Evolutionary conservation across 2,888 invertebrate species (phyloP).

Genomic region (Tenthredo distinguenda): DNA sequence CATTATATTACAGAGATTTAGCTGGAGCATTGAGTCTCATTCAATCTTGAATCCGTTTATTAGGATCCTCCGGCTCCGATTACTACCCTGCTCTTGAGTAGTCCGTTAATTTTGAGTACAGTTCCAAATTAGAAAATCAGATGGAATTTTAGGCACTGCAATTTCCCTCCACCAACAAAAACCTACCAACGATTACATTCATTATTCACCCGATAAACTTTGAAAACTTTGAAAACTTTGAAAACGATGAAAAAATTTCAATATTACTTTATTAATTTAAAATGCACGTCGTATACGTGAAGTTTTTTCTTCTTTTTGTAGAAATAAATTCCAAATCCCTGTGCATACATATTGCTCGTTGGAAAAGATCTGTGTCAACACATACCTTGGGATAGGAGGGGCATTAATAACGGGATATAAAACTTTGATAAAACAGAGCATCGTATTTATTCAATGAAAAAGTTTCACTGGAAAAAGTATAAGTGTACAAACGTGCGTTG

Average conservation of each 20-base stretch:
- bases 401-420: neutral
- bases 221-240: neutral
- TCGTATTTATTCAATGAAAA: neutral
- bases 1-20: neutral
- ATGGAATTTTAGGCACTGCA: neutral
- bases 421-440: neutral
- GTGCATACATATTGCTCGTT: neutral
- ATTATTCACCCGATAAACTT: neutral
- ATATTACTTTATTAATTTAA: neutral
- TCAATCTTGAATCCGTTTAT: constrained; percentile 2
- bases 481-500: neutral
- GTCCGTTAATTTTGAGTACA: neutral
- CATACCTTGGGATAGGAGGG: neutral
- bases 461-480: neutral
- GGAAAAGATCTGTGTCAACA: neutral
- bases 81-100: neutral
- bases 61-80: neutral
- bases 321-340: neutral
- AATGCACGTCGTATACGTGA: neutral
- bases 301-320: neutral
- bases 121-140: neutral
- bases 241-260: neutral
- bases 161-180: neutral
- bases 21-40: neutral
- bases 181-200: neutral